Percentiles rank a stretch among this genome's conserved stretches.
These are phyloP conservation scores for Ranitomeya variabilis DNA, from an alignment of 2,113 vertebrate genomes.

Conservation along the genomic window DNA sequence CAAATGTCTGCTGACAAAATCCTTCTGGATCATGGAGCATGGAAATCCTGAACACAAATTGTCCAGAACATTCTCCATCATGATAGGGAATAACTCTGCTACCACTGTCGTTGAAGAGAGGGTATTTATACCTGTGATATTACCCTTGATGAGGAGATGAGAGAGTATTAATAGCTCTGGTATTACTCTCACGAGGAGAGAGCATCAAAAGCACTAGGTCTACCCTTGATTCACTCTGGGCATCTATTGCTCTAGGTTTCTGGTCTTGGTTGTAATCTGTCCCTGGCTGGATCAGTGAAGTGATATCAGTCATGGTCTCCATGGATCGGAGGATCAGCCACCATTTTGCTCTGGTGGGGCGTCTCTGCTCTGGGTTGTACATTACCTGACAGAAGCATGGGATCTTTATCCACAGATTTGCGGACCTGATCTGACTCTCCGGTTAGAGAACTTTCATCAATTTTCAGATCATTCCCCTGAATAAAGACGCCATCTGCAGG, in stretches of 20 bases:
- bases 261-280: background rate
- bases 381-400: constrained; percentile 96
- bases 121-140: background rate
- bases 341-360: background rate
- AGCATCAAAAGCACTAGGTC: background rate
- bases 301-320: background rate
- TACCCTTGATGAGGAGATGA: background rate
- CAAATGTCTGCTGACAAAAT: background rate
- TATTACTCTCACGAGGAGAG: background rate
- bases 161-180: background rate
- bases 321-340: background rate
- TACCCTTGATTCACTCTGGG: background rate
- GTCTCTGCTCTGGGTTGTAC: background rate
- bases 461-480: constrained; percentile 97
- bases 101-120: background rate
- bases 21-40: no score
- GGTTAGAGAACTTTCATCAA: constrained; percentile 96
- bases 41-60: background rate
- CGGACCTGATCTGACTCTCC: constrained; percentile 97
- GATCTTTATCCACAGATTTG: constrained; percentile 93
- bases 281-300: background rate
- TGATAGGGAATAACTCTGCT: background rate
- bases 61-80: background rate
- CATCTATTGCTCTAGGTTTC: background rate
- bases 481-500: constrained; percentile 94